Evolutionary conservation across 2,888 invertebrate genomes (phyloP), one percentile per base, ranked within the genome.

Genomic region (Crematogaster levior): DNA sequence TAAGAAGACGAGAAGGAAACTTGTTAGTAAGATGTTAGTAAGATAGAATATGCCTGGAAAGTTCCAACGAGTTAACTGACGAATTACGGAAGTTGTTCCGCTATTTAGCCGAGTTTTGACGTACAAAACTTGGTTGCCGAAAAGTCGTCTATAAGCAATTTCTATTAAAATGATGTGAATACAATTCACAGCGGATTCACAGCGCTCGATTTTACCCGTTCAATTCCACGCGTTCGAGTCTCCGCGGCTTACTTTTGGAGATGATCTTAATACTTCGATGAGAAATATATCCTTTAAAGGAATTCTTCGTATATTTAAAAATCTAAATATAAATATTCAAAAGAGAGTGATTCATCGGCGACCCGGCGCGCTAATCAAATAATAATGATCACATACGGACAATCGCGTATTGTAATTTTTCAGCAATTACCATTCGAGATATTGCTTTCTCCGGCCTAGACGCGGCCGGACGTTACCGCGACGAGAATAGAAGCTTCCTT

Each of bases 31-130:
- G 10, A 27, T 21, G 21, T n/a, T n/a, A n/a, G n/a, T n/a, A n/a
- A n/a, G 24, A 61, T 61, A 73, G 43, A 73, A 73, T 43, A 21
- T 15, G 9, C 40, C 9, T 3, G 27, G 73, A 60, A 60, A 73
- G 43, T 60, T 61, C 10, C 40, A 24, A 37, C 24, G 21, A 74
- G 34, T 58, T 72, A 72, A 72, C 12, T 24, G 34, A 10, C 15
- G 43, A 34, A 73, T 60, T 60, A 60, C 30, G 58, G 58, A 61
- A 61, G 46, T 74, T 40, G 30, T 43, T 43, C 58, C 27, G 10
- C 18, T 18, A 12, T 51, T 68, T 68, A 12, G 37, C 15, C 43
- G 9, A 74, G 21, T 74, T 74, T 74, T 18, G 61, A 73, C 43
- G 24, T n/a, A 27, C 27, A 2, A 24, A 72, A 46, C 43, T 61